A percentile compares a stretch with the other conserved stretches of the same genome.
phyloP scores from a whole-genome alignment of 2,888 invertebrate species.

The Lithophane semibrunnea region DNA sequence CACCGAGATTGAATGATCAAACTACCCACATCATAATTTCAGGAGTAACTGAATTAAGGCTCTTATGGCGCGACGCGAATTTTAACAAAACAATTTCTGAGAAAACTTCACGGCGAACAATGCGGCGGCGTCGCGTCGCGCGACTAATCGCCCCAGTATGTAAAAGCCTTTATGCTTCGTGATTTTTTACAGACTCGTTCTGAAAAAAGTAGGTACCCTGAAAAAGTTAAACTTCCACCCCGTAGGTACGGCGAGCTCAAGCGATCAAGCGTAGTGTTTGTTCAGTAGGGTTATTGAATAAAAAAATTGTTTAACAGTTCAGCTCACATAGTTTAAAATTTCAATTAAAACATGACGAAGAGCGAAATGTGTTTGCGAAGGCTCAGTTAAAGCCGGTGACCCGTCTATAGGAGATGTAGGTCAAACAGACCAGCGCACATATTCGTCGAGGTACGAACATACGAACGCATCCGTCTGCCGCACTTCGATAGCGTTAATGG shows the following conservation, averaged over 20 bases:
- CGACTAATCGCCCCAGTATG: too few species aligned
- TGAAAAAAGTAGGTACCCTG: conserved; percentile 5
- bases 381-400: conserved; percentile 78
- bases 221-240: neutral
- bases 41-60: neutral
- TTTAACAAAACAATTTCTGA: too few species aligned
- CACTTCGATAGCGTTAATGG: conserved; percentile 45
- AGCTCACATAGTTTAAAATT: conserved; percentile 70
- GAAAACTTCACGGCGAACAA: too few species aligned
- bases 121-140: too few species aligned
- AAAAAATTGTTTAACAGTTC: conserved; percentile 45
- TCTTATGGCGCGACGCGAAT: too few species aligned
- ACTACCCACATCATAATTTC: conserved; percentile 5
- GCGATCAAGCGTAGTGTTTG: conserved; percentile 15
- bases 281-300: conserved; percentile 25
- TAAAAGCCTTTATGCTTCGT: too few species aligned
- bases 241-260: neutral
- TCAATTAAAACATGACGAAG: conserved; percentile 79
- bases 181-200: neutral
- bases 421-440: conserved; percentile 83
- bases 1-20: conserved; percentile 47
- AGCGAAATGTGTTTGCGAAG: conserved; percentile 73
- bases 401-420: conserved; percentile 85
- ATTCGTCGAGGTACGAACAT: conserved; percentile 67
- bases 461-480: conserved; percentile 63